Conservation (phyloP, 2,113 vertebrate genomes). For the Tangachromis dhanisi region DNA sequence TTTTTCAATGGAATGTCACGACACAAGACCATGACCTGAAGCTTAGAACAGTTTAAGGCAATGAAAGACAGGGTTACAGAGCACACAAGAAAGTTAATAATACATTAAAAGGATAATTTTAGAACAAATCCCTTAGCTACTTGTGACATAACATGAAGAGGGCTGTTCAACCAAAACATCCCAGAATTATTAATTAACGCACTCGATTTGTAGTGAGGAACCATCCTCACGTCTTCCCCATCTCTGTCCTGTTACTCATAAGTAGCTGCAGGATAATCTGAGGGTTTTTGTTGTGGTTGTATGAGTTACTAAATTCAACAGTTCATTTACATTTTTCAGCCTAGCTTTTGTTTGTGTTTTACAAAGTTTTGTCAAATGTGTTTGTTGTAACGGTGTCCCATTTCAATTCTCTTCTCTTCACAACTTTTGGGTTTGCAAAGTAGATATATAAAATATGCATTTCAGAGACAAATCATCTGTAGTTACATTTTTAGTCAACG, state of each 20-base stretch:
- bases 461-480: background rate
- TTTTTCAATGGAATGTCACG: background rate
- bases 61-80: background rate
- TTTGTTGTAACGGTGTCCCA: background rate
- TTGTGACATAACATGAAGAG: background rate
- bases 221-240: background rate
- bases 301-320: background rate
- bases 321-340: background rate
- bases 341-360: background rate
- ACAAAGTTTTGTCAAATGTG: background rate
- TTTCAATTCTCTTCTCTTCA: background rate
- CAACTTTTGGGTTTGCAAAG: background rate
- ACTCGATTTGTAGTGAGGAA: background rate
- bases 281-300: background rate
- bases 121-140: background rate
- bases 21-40: background rate
- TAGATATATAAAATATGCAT: background rate
- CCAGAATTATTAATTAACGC: background rate
- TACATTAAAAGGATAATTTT: background rate
- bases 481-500: background rate
- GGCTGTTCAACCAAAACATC: background rate
- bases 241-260: background rate
- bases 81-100: background rate
- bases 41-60: background rate
- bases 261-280: background rate